Conservation (phyloP, 2,888 invertebrate species). For the Chydorus sphaericus region DNA sequence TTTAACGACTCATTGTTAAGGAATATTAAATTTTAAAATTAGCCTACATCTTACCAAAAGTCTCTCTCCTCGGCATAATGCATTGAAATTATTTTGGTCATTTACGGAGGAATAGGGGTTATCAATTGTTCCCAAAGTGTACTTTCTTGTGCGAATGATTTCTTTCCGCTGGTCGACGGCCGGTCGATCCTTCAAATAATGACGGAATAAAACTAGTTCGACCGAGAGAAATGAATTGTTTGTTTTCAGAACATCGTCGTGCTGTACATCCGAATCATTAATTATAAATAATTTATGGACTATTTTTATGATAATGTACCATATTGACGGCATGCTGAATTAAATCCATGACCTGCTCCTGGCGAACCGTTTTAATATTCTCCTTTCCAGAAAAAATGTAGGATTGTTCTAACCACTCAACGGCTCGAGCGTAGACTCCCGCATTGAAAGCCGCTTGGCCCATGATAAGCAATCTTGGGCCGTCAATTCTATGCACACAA, state of each 20-base stretch:
- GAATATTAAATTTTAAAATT: background rate
- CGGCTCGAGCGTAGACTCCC: constrained; percentile 25
- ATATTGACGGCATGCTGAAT: constrained; percentile 17
- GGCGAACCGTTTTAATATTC: constrained; percentile 23
- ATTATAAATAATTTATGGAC: too few species aligned
- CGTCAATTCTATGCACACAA: constrained; percentile 19
- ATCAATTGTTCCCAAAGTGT: constrained; percentile 15
- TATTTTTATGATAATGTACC: constrained; percentile 12
- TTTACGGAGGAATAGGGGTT: constrained; percentile 16
- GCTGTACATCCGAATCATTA: constrained; percentile 16
- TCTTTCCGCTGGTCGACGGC: constrained; percentile 11
- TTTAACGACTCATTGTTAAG: background rate
- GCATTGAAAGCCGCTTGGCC: constrained; percentile 27
- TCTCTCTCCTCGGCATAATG: constrained; percentile 26
- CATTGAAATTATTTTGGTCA: constrained; percentile 25
- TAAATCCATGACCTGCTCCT: constrained; percentile 14
- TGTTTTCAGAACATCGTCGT: constrained; percentile 19
- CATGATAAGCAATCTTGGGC: constrained; percentile 28
- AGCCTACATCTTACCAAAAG: constrained; percentile 19
- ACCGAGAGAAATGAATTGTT: background rate
- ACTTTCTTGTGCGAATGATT: constrained; percentile 11
- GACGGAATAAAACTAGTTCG: too few species aligned
- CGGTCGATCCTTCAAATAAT: constrained; percentile 9
- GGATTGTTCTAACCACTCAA: constrained; percentile 29
- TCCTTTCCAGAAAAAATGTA: constrained; percentile 23